phyloP scores from a whole-genome alignment of 2,797 vertebrate species.

The Acanthiza pusilla region DNA sequence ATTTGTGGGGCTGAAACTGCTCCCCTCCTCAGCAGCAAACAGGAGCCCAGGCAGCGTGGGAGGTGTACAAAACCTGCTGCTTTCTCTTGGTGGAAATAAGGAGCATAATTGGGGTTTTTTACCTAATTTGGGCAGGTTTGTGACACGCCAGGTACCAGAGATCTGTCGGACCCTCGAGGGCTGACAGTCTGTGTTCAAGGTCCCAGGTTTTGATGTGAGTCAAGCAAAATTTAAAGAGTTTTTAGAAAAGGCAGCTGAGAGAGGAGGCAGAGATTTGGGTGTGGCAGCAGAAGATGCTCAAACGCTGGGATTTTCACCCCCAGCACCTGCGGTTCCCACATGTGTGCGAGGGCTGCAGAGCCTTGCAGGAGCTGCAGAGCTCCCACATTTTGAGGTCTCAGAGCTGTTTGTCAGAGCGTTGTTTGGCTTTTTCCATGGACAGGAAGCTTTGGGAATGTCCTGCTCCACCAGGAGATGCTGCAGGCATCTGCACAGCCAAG shows the following conservation, averaged over 20 bases:
- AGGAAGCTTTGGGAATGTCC: not conserved
- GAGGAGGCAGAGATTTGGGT: not conserved
- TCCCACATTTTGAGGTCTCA: rapidly evolving
- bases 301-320: rapidly evolving
- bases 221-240: not conserved
- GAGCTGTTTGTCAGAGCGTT: not conserved
- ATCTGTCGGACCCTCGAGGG: not conserved
- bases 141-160: not conserved
- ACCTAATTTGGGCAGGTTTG: not conserved
- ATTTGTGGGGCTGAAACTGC: not conserved
- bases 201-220: not conserved
- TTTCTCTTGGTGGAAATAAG: not conserved
- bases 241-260: not conserved
- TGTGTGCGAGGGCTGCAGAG: not conserved
- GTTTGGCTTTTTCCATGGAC: not conserved
- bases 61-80: rapidly evolving
- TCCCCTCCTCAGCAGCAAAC: not conserved
- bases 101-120: not conserved
- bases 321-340: rapidly evolving
- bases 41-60: not conserved
- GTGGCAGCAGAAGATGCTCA: not conserved
- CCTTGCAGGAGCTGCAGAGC: not conserved
- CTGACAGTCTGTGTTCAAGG: too few relatives aligned
- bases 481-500: not conserved
- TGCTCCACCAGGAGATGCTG: not conserved